A percentile compares a stretch with the other conserved stretches of the same genome.
Evolutionary conservation across 2,888 invertebrate species (phyloP).

Genomic region (Hartigia nigra): DNA sequence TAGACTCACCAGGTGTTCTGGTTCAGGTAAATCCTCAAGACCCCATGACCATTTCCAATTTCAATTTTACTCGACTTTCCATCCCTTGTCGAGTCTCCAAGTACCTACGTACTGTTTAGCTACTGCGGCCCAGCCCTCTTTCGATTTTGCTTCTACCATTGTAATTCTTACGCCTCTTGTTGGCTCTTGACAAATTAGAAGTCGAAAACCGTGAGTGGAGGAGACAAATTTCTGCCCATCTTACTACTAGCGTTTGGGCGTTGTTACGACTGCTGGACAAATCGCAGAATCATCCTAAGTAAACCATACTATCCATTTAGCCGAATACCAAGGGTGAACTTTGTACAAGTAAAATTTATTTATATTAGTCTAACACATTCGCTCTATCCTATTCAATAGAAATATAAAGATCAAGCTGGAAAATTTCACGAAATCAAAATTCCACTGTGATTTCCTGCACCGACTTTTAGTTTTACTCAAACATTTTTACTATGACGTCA

Average conservation of each 20-base stretch:
- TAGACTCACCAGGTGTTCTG: slow-evolving; percentile 43
- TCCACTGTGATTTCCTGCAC: too few relatives aligned
- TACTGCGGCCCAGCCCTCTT: not conserved
- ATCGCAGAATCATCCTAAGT: not conserved
- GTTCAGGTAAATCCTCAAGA: slow-evolving; percentile 17
- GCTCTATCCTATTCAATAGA: not conserved
- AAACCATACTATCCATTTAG: not conserved
- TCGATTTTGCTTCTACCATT: not conserved
- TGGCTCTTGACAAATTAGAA: slow-evolving; percentile 52
- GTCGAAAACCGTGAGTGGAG: slow-evolving; percentile 27
- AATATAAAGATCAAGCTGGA: not conserved
- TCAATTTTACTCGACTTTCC: slow-evolving; percentile 26
- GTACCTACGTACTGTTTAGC: not conserved
- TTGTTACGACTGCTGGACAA: not conserved
- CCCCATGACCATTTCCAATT: slow-evolving; percentile 28
- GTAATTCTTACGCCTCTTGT: slow-evolving; percentile 33
- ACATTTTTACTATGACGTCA: not conserved
- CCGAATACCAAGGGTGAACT: not conserved
- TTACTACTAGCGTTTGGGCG: not conserved
- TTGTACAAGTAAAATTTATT: not conserved
- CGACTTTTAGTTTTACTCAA: too few relatives aligned
- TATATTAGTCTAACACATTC: not conserved
- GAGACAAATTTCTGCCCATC: slow-evolving; percentile 31
- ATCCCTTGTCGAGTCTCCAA: slow-evolving; percentile 14
- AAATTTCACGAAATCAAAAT: too few relatives aligned